phyloP scores from a whole-genome alignment of 2,797 vertebrate genomes.

The Thripadectes ignobilis region DNA sequence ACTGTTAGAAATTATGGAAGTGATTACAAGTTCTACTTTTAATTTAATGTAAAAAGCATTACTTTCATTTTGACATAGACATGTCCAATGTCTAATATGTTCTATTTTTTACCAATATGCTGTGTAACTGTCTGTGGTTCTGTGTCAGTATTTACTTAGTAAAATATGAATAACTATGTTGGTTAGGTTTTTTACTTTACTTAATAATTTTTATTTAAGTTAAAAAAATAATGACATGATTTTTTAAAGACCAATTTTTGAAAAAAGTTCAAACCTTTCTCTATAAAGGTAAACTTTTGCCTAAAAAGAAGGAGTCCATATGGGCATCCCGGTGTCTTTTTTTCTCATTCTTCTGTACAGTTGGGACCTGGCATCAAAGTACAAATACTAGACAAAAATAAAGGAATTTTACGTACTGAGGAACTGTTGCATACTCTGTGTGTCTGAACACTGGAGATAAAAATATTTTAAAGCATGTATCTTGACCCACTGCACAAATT shows the following conservation, averaged over 20 bases:
- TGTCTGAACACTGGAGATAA: neutral
- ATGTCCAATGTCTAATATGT: neutral
- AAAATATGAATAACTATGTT: neutral
- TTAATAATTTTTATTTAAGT: neutral
- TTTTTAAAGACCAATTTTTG: neutral
- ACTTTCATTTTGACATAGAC: neutral
- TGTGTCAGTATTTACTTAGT: neutral
- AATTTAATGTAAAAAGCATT: neutral
- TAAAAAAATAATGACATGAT: neutral
- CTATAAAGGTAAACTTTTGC: neutral
- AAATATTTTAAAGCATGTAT: neutral
- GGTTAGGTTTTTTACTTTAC: neutral
- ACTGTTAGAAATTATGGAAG: neutral
- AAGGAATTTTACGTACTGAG: neutral
- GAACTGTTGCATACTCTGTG: accelerated
- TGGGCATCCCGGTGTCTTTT: neutral
- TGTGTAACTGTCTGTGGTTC: neutral
- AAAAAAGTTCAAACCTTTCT: neutral
- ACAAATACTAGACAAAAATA: neutral
- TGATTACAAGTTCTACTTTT: neutral
- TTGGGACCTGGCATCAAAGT: neutral
- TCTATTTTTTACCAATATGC: neutral
- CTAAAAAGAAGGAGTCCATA: accelerated
- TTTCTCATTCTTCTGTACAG: neutral
- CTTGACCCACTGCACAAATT: neutral